Evolutionary conservation across 2,888 invertebrate species (phyloP), one percentile per base, ranked within the genome.

Genomic region (Elysia crispata): DNA sequence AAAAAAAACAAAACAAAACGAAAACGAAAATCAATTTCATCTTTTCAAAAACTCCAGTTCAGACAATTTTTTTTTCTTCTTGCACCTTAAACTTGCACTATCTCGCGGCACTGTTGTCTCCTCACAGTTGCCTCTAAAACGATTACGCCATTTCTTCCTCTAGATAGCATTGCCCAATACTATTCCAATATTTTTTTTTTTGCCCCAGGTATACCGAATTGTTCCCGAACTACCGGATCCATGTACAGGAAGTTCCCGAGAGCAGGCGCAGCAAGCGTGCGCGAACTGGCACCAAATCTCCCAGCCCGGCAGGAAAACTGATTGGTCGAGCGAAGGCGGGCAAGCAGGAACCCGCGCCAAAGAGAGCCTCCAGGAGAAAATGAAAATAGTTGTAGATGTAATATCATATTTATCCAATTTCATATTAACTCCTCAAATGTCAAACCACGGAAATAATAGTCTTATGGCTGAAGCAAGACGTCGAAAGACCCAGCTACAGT

Each of bases 201-300:
- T 15, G 6, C 23, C 23, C 8, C 78, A 78, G 78, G 25, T 79
- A 75, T 66, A 66, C 87, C 15, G 89, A 91, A 64, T 85, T 88
- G 25, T 90, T 90, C 81, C 91, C 91, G 6, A 88, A 90, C 78
- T 91, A 86, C 81, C 85, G 85, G 67, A 85, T 91, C 54, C 89
- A 88, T 70, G 89, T 89, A 13, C 85, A 86, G 31, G 88, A 89
- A 64, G 84, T 88, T 25, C 87, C 86, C 67, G 80, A 70, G n/a
- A 20, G 33, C 23, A 50, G 74, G 49, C 83, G 85, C 69, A 87
- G 86, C 76, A 82, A 78, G 64, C 77, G 80, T 23, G 66, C 77
- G 41, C 78, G 87, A 1, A 83, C 85, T 0, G 84, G 82, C 0
- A 87, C 86, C 64, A 91, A 91, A 80, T 89, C 88, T 0, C 90